These are phyloP conservation scores for Apistogramma diplotaenia DNA, from an alignment of 2,113 vertebrate genomes.

Conservation along the genomic window DNA sequence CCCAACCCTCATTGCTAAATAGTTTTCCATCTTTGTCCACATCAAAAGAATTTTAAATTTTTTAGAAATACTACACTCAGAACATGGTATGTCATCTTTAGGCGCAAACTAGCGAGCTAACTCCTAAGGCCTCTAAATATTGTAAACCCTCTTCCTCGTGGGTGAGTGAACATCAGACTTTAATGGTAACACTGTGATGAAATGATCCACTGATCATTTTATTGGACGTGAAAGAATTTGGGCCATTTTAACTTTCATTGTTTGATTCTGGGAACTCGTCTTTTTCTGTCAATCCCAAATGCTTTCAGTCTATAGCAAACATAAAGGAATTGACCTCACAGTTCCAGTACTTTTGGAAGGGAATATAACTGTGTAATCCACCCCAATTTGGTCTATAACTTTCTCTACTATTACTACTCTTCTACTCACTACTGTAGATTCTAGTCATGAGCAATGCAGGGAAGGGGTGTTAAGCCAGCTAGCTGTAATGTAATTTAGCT, in stretches of 20 bases:
- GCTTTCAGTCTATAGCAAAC: too few species aligned
- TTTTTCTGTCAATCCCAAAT: too few species aligned
- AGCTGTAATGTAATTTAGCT: background rate
- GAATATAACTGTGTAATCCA: background rate
- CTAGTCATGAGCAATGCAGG: background rate
- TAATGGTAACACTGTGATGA: background rate
- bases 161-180: background rate
- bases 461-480: background rate
- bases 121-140: background rate
- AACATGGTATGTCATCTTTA: background rate
- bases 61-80: background rate
- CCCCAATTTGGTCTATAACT: background rate
- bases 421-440: too few species aligned
- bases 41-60: background rate
- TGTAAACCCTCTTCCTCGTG: background rate
- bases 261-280: too few species aligned
- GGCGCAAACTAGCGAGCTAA: background rate
- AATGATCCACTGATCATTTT: too few species aligned
- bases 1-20: background rate
- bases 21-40: background rate
- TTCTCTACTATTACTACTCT: background rate
- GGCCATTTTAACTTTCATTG: too few species aligned
- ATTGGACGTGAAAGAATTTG: too few species aligned
- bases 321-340: too few species aligned
- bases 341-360: too few species aligned